Evolutionary conservation across 2,113 vertebrate species (phyloP).

Genomic region (Hippocampus mohnikei): DNA sequence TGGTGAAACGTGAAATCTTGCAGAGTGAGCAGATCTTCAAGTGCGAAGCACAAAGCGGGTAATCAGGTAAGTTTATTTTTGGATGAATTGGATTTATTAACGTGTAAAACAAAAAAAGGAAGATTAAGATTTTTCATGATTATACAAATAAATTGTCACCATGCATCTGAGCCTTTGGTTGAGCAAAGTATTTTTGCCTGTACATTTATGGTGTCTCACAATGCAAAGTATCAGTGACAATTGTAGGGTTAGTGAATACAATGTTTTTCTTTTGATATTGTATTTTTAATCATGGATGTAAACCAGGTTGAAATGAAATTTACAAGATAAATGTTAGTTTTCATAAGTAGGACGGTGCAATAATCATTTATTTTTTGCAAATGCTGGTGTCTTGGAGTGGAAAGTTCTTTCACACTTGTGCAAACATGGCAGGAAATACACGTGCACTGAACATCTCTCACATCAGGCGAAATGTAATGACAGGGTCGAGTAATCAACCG

Average conservation of each 20-base stretch:
- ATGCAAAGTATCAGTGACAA: not conserved
- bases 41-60: conserved; percentile 44
- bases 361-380: not conserved
- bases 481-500: conserved; percentile 62
- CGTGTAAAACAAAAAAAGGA: not conserved
- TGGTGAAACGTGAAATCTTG: conserved; percentile 48
- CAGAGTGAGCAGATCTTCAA: conserved; percentile 26
- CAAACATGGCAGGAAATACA: conserved; percentile 57
- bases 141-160: not conserved
- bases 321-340: not conserved
- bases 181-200: conserved; percentile 15
- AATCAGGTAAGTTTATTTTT: conserved; percentile 42
- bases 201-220: not conserved
- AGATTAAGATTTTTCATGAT: not conserved
- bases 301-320: not conserved
- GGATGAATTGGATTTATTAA: not conserved
- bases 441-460: conserved; percentile 54
- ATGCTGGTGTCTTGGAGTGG: conserved; percentile 19
- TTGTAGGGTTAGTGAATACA: not conserved
- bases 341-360: not conserved
- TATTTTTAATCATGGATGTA: not conserved
- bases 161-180: conserved; percentile 7
- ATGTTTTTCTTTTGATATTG: not conserved
- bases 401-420: conserved; percentile 22
- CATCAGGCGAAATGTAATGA: conserved; percentile 57